A percentile compares a stretch with the other conserved stretches of the same genome.
These are phyloP conservation scores for Mesocricetus auratus DNA, from an alignment of 2,113 vertebrate genomes.

Conservation along the genomic window DNA sequence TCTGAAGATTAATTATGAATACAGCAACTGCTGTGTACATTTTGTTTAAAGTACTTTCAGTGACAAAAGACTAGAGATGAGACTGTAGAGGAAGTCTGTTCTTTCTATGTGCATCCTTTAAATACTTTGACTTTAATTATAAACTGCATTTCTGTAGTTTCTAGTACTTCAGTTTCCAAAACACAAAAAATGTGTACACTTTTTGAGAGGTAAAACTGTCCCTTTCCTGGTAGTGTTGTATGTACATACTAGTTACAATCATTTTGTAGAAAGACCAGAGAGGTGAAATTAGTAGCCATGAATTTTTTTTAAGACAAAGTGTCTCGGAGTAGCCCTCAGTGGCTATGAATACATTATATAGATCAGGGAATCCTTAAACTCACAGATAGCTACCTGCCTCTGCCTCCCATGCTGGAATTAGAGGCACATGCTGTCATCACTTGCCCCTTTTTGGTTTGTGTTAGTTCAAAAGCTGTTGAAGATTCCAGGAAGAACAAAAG, in stretches of 20 bases:
- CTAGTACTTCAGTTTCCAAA: not conserved
- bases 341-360: not conserved
- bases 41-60: conserved; percentile 25
- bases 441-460: not conserved
- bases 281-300: not conserved
- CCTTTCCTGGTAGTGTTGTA: not conserved
- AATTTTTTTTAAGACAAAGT: not conserved
- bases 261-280: not conserved
- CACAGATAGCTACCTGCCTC: not conserved
- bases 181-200: not conserved
- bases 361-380: not conserved
- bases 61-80: not conserved
- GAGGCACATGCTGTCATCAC: not conserved
- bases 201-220: not conserved
- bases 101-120: not conserved
- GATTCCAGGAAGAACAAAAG: not conserved
- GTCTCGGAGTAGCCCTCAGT: not conserved
- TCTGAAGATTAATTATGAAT: conserved; percentile 32
- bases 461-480: not conserved
- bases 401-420: not conserved
- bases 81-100: not conserved
- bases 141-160: not conserved
- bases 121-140: conserved; percentile 38
- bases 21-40: not conserved
- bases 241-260: not conserved